Conservation (phyloP, 2,797 vertebrate species). For the Orestias chungarensis region DNA sequence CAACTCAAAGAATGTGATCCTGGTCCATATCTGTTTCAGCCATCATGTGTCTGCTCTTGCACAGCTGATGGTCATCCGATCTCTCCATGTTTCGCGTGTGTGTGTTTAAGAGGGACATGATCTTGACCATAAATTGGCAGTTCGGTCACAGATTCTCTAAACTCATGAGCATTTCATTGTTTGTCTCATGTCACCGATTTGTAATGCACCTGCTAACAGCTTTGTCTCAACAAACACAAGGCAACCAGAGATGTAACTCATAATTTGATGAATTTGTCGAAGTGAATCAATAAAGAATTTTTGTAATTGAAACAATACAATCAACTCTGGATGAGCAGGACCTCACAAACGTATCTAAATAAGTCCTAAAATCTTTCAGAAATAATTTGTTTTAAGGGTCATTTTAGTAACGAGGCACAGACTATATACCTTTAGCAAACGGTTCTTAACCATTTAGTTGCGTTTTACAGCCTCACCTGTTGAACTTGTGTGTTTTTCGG, state of each 20-base stretch:
- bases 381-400: not conserved
- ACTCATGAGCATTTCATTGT: slow-evolving; percentile 21
- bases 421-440: not conserved
- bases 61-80: slow-evolving; percentile 55
- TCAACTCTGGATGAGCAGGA: not conserved
- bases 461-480: not conserved
- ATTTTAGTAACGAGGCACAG: not conserved
- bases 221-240: slow-evolving; percentile 10
- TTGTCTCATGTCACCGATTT: not conserved
- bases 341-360: not conserved
- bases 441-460: not conserved
- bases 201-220: slow-evolving; percentile 2
- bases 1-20: slow-evolving; percentile 38
- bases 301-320: not conserved
- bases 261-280: not conserved
- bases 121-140: slow-evolving; percentile 40
- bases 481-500: no score
- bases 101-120: slow-evolving; percentile 16
- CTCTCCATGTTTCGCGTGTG: slow-evolving; percentile 29
- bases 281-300: not conserved
- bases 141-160: slow-evolving; percentile 48
- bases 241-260: not conserved
- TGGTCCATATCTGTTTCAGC: slow-evolving; percentile 46
- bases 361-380: not conserved
- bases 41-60: slow-evolving; percentile 30